phyloP scores from a whole-genome alignment of 2,113 vertebrate genomes.

The Urocitellus parryii region DNA sequence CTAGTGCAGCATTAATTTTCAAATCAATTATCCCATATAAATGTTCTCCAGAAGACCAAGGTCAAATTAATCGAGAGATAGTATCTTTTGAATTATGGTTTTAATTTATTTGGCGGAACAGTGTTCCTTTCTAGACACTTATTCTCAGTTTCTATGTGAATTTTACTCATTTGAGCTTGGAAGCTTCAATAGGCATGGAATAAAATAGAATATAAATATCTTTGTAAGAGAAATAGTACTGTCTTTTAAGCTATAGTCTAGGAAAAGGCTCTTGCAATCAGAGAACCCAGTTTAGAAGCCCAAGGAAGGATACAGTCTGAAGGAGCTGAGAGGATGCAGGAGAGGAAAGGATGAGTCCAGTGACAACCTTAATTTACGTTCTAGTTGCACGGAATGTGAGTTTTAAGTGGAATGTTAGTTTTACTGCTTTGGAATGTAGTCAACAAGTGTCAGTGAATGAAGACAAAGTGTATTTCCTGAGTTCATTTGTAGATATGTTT shows the following conservation, averaged over 20 bases:
- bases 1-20: constrained; percentile 4
- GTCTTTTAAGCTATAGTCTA: neutral
- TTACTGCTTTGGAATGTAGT: neutral
- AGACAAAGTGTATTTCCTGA: neutral
- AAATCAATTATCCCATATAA: neutral
- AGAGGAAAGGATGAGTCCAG: neutral
- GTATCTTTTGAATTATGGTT: neutral
- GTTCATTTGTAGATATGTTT: neutral
- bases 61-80: neutral
- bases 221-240: neutral
- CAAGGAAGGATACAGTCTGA: neutral
- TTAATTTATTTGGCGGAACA: neutral
- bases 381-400: neutral
- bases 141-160: neutral
- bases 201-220: neutral
- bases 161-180: neutral
- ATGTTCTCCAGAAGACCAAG: neutral
- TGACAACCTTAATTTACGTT: neutral
- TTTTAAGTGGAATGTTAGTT: neutral
- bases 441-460: neutral
- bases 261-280: neutral
- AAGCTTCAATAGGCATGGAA: neutral
- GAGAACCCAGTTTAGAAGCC: neutral
- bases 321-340: neutral
- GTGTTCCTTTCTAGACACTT: neutral